phyloP scores from a whole-genome alignment of 2,113 vertebrate genomes.

The Sclerurus mexicanus region DNA sequence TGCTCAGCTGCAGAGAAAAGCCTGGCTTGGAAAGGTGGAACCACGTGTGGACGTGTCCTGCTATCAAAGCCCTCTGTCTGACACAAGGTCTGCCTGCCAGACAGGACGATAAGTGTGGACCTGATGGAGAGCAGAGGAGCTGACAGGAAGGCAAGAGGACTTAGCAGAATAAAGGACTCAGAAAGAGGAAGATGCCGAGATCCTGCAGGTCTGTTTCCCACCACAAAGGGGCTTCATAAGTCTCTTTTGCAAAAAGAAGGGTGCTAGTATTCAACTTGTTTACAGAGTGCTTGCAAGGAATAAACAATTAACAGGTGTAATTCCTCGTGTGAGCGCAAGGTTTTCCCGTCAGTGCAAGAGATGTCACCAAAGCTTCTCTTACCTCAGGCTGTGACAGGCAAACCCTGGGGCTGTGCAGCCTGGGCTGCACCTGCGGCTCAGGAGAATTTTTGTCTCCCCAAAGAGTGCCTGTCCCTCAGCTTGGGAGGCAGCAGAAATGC shows the following conservation, averaged over 20 bases:
- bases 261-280: neutral
- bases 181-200: neutral
- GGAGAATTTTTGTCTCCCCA: neutral
- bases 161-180: neutral
- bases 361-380: neutral
- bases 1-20: neutral
- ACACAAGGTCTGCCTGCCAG: neutral
- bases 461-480: neutral
- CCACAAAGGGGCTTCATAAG: neutral
- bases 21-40: neutral
- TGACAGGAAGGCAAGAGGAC: neutral
- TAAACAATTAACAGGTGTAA: neutral
- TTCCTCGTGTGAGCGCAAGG: neutral
- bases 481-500: neutral
- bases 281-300: neutral
- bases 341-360: neutral
- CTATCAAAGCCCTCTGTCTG: neutral
- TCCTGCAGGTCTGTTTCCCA: neutral
- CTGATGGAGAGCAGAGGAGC: neutral
- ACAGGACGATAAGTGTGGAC: neutral
- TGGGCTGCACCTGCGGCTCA: accelerated
- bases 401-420: neutral
- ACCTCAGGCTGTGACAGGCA: neutral
- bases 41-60: neutral
- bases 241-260: neutral